A percentile compares a stretch with the other conserved stretches of the same genome.
These are phyloP conservation scores for Oxytorus armatus DNA, from an alignment of 2,888 invertebrate genomes.

Conservation along the genomic window DNA sequence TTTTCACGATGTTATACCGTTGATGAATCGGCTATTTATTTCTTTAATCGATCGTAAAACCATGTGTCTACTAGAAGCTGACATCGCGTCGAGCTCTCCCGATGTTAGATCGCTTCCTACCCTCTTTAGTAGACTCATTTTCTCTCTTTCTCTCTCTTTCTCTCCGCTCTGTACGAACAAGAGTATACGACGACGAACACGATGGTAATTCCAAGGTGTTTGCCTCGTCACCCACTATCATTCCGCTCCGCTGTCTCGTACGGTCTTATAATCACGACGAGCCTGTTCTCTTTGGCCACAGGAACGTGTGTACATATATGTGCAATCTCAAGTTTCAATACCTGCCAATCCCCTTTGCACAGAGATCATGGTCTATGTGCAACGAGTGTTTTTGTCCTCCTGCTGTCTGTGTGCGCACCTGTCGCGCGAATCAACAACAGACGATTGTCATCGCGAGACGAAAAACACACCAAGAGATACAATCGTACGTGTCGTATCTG, in stretches of 20 bases:
- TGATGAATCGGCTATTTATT: slow-evolving; percentile 76
- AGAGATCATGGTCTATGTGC: slow-evolving; percentile 39
- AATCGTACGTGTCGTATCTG: slow-evolving; percentile 30
- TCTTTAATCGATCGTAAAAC: slow-evolving; percentile 80
- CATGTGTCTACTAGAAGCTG: slow-evolving; percentile 71
- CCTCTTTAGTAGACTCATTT: slow-evolving; percentile 36
- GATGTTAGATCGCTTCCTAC: slow-evolving; percentile 28
- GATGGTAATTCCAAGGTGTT: slow-evolving; percentile 61
- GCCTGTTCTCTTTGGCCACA: slow-evolving; percentile 27
- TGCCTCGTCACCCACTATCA: slow-evolving; percentile 69
- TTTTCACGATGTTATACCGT: slow-evolving; percentile 44
- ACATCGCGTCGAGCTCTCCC: slow-evolving; percentile 42
- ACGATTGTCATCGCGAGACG: slow-evolving; percentile 47
- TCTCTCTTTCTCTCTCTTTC: slow-evolving; percentile 23
- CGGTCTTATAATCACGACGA: slow-evolving; percentile 27
- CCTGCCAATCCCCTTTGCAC: slow-evolving; percentile 30
- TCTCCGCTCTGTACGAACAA: neutral
- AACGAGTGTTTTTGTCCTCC: slow-evolving; percentile 18
- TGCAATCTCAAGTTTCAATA: slow-evolving; percentile 66
- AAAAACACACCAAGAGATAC: slow-evolving; percentile 25
- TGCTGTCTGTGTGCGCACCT: slow-evolving; percentile 49
- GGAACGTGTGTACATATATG: slow-evolving; percentile 36
- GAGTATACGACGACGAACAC: slow-evolving; percentile 46
- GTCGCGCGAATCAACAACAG: slow-evolving; percentile 58
- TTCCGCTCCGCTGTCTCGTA: slow-evolving; percentile 52